Conservation (phyloP, 1,140 invertebrate species). For the Hylyphantes graminicola region DNA sequence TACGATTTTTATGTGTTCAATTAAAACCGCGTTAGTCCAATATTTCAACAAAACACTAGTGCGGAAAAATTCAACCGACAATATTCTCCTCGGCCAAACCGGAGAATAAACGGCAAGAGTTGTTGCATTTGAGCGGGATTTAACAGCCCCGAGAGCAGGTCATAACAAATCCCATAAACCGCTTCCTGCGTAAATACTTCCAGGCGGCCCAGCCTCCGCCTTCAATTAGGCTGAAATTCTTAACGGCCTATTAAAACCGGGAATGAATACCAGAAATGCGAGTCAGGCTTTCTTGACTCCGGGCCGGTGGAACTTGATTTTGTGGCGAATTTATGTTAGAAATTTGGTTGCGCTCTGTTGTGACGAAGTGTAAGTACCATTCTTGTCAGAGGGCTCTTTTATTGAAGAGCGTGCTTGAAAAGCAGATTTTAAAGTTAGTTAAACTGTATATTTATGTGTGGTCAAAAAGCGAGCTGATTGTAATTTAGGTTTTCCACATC, state of each 20-base stretch:
- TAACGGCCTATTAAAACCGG: constrained; percentile 35
- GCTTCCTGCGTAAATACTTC: constrained; percentile 12
- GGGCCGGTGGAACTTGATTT: neutral
- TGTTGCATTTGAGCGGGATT: neutral
- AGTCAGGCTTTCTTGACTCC: constrained; percentile 3
- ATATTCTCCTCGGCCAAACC: too few species aligned
- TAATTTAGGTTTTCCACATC: too few species aligned
- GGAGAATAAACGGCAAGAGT: too few species aligned
- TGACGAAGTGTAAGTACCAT: too few species aligned
- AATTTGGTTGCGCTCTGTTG: neutral
- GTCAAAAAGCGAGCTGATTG: too few species aligned
- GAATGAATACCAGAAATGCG: neutral
- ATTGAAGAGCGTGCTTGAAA: neutral
- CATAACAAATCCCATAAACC: constrained; percentile 17
- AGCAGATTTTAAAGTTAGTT: neutral
- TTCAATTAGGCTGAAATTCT: constrained; percentile 32
- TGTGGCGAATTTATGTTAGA: constrained; percentile 5
- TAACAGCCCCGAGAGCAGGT: neutral
- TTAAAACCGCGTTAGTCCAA: too few species aligned
- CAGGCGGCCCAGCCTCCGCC: neutral
- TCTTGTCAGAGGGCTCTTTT: neutral
- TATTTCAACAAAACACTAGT: too few species aligned
- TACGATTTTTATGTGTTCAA: too few species aligned
- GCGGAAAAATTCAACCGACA: too few species aligned
- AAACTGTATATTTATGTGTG: too few species aligned